Base-by-base conservation (phyloP, 2,888 invertebrate species). In the Neocrepidodera transversa region DNA sequence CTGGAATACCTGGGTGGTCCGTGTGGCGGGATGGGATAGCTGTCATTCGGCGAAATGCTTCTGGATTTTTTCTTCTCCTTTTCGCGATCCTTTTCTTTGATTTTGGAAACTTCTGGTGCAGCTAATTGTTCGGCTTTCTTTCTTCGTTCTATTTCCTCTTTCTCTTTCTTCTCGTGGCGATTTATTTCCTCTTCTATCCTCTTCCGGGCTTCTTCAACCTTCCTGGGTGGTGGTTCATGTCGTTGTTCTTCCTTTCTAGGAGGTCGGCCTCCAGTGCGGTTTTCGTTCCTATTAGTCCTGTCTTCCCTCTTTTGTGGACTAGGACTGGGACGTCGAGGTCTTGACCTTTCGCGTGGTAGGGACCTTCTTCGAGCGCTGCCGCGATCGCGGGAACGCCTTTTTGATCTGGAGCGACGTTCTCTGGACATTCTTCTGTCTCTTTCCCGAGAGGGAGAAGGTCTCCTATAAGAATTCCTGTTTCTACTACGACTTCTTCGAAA, bases 1-100 rank as follows among this genome's bases (percentile, higher is more conserved):
- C 85, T 85, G 16, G 89, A 89, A 76, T 87, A 89, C 74, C 88
- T 67, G 6, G 79, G 77, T 13, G 78, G 79, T 18, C 79, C 79
- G 50, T 77, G 73, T 2, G 79, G 78, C n/a, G 78, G 79, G 42
- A 79, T 77, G n/a, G 75, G 72, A 58, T 71, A 65, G 30, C 63
- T 71, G 47, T 73, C 70, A 53, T 74, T 73, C 1, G 76, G 75
- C 65, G 79, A 79, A 56, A 72, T 62, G 62, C 80, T 80, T 48
- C 78, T 71, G 10, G 79, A 77, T 64, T 76, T 78, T 64, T 76
- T 78, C 56, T 72, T 71, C 42, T 68, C 68, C 62, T 73, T 74
- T 58, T 76, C 77, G 56, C 69, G 71, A 18, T 66, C 69, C 61
- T 72, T 76, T 42, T 58, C 53, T 57, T 70, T 70, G 14, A 61